Evolutionary conservation across 2,888 invertebrate species (phyloP).

Genomic region (Eugnorisma glareosa): DNA sequence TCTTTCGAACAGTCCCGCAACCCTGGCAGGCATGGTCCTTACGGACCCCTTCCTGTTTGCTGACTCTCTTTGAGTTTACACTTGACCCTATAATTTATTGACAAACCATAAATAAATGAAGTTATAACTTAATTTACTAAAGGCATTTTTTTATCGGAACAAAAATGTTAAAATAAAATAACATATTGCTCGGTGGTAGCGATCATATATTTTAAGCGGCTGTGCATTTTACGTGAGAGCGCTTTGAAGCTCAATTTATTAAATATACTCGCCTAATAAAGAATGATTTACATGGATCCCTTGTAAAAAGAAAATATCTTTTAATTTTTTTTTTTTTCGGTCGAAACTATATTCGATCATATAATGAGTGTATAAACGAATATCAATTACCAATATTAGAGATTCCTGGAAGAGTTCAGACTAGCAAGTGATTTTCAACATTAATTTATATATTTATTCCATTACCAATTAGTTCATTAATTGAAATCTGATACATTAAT

Average conservation of each 20-base stretch:
- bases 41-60: no score
- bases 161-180: slow-evolving; percentile 19
- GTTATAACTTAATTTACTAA: slow-evolving; percentile 13
- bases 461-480: neutral
- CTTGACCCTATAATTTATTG: no score
- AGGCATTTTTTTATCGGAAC: neutral
- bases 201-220: slow-evolving; percentile 51
- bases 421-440: neutral
- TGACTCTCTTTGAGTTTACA: no score
- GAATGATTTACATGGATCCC: neutral
- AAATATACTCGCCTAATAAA: slow-evolving; percentile 31
- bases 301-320: neutral
- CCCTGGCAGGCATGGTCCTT: no score
- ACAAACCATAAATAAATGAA: neutral
- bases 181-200: slow-evolving; percentile 14
- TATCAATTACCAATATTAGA: neutral
- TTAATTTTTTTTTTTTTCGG: no score
- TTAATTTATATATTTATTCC: neutral
- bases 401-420: neutral
- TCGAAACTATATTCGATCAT: neutral
- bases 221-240: slow-evolving; percentile 47
- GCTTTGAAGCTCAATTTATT: slow-evolving; percentile 40
- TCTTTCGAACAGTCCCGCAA: no score
- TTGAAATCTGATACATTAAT: neutral
- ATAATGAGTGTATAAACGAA: neutral